These are phyloP conservation scores for Drosophila orena DNA, from an alignment of 1,140 invertebrate genomes.

Conservation along the genomic window DNA sequence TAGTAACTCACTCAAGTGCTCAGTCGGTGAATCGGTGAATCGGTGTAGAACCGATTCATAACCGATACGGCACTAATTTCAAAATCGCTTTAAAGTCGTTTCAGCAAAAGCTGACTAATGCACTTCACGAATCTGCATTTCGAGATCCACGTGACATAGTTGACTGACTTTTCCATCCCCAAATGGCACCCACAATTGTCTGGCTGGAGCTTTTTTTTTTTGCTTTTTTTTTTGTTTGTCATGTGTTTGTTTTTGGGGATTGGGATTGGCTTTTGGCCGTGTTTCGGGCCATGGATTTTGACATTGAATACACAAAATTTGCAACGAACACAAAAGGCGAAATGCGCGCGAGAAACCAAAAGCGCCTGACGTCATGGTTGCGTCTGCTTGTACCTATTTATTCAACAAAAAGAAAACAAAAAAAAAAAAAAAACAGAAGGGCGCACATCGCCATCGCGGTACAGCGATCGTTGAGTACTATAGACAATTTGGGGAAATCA, in stretches of 20 bases:
- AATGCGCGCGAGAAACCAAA: constrained; percentile 42
- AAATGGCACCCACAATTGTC: constrained; percentile 23
- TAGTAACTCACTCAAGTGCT: background rate
- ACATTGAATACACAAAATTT: constrained; percentile 75
- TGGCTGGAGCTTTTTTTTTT: constrained; percentile 5
- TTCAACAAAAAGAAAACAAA: constrained; percentile 17
- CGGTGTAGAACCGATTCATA: background rate
- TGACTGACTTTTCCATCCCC: constrained; percentile 17
- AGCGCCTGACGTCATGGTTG: constrained; percentile 39
- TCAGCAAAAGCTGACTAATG: background rate
- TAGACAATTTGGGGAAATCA: background rate
- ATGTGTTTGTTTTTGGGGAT: constrained; percentile 1
- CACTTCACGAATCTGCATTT: background rate
- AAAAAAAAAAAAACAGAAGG: constrained; percentile 14
- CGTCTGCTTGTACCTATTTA: constrained; percentile 53
- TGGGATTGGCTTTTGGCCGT: constrained; percentile 26
- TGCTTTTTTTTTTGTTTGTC: background rate
- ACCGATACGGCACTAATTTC: background rate
- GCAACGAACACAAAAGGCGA: constrained; percentile 42
- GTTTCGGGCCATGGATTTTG: constrained; percentile 47
- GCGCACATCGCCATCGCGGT: constrained; percentile 19
- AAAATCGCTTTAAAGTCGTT: background rate
- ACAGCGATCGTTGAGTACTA: constrained; percentile 10
- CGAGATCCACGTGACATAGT: background rate
- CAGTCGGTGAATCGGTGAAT: background rate